Evolutionary conservation across 2,113 vertebrate species (phyloP), one percentile per base, ranked within the genome.

Genomic region (Pseudorasbora parva): DNA sequence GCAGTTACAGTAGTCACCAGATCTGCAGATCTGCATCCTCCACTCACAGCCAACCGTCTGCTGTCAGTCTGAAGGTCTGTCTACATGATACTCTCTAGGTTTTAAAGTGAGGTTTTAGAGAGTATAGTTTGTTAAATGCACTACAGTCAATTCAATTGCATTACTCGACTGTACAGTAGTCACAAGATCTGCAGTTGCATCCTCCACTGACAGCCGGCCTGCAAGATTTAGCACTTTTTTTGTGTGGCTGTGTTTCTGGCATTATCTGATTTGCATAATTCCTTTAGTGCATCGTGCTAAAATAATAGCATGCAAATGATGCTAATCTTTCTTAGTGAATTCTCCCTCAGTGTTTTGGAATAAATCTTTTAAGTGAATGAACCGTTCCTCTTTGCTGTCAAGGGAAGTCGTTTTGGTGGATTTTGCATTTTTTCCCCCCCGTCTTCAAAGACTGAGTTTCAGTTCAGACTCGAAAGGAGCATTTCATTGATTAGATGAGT

Each of bases 401-500:
- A 23, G 37, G 68, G 37, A 69, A 43, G 66, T 69, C 66, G 5
- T 37, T 69, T 43, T 43, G 66, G 19, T 43, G 19, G 9, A 69
- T 43, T 21, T 33, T 66, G 33, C 1, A 11, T 7, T 23, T 1
- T 17, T 62, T 62, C 17, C n/a, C 0, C 8, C 33, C 19, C 0
- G 6, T 72, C 68, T 72, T 72, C 68, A 71, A 71, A 71, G 68
- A 43, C 66, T 8, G 23, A 62, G 59, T 27, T 68, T 41, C 21
- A 68, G 64, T 41, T 43, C 19, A 72, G 69, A 23, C n/a, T 72
- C 12, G 41, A 47, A 72, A 72, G 11, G 41, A 72, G n/a, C 69
- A 15, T 72, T 72, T 72, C 69, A 72, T 25, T 47, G 69, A 72
- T 72, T 72, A 25, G 68, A 72, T 25, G 68, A 72, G 41, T 72